A percentile compares a stretch with the other conserved stretches of the same genome.
Conservation (phyloP, 2,113 vertebrate species). For the Accipiter virgatus region DNA sequence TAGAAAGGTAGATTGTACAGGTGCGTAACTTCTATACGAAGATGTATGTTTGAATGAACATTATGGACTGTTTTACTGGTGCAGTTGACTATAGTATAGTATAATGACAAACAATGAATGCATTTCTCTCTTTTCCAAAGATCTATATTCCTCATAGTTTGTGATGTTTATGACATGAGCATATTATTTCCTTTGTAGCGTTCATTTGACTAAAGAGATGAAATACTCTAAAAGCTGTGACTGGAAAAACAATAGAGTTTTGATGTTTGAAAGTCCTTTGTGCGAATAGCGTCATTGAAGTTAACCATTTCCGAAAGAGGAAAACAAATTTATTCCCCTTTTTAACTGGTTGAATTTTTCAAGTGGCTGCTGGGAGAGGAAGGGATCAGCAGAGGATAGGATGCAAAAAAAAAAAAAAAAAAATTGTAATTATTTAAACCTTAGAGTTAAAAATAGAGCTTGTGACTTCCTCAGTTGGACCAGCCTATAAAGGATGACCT, state of each 20-base stretch:
- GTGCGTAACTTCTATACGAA: background rate
- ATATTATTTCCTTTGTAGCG: conserved; percentile 21
- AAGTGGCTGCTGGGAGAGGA: background rate
- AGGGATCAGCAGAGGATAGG: background rate
- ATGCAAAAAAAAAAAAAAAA: background rate
- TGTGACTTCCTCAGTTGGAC: background rate
- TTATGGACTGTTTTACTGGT: background rate
- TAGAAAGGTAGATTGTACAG: background rate
- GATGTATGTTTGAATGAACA: background rate
- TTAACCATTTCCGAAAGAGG: background rate
- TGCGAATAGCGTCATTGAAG: background rate
- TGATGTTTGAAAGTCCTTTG: background rate
- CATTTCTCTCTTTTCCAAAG: conserved; percentile 55
- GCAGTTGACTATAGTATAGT: background rate
- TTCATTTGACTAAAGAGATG: conserved; percentile 20
- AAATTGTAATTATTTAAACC: background rate
- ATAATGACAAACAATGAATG: background rate
- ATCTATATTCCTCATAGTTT: conserved; percentile 34
- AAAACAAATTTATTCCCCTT: background rate
- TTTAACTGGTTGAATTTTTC: background rate
- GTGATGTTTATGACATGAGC: conserved; percentile 41
- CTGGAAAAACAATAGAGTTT: background rate
- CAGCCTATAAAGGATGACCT: background rate
- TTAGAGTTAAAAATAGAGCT: background rate
- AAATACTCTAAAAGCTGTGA: background rate